Conservation (phyloP, 2,888 invertebrate genomes). For the Orgyia antiqua region DNA sequence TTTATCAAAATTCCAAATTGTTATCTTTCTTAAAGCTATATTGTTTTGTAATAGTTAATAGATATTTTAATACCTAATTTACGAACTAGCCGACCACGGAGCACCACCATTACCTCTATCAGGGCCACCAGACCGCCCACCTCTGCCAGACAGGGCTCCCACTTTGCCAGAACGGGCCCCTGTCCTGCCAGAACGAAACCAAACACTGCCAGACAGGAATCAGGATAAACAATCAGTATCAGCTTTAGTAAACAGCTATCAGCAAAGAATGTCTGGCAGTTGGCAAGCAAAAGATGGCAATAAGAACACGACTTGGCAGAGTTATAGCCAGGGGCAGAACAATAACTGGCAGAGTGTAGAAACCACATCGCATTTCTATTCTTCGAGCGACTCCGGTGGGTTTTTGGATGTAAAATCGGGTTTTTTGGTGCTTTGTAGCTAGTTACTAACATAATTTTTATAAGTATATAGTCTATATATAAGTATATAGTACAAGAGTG, state of each 20-base stretch:
- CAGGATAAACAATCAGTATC: constrained; percentile 53
- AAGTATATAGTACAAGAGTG: too few relatives aligned
- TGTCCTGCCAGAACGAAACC: constrained; percentile 38
- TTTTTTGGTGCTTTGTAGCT: constrained; percentile 14
- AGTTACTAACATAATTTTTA: not conserved
- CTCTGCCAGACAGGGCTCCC: constrained; percentile 37
- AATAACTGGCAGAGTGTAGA: constrained; percentile 57
- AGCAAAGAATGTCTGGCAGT: constrained; percentile 50
- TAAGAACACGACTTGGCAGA: constrained; percentile 31
- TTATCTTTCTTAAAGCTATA: too few relatives aligned
- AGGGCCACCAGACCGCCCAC: constrained; percentile 44
- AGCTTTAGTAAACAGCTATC: constrained; percentile 63
- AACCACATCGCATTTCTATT: constrained; percentile 59
- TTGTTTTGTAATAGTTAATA: too few relatives aligned
- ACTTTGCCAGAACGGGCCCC: constrained; percentile 35
- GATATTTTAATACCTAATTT: constrained; percentile 10
- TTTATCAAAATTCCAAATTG: too few relatives aligned
- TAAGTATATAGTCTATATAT: too few relatives aligned
- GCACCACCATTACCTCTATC: constrained; percentile 53
- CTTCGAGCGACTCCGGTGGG: constrained; percentile 68
- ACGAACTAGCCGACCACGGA: constrained; percentile 33
- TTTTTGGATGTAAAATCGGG: constrained; percentile 15
- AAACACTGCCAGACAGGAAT: constrained; percentile 2
- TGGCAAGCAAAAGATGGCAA: constrained; percentile 40
- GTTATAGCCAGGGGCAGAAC: constrained; percentile 31